Evolutionary conservation across 2,888 invertebrate genomes (phyloP).

Genomic region (Acleris sparsana): DNA sequence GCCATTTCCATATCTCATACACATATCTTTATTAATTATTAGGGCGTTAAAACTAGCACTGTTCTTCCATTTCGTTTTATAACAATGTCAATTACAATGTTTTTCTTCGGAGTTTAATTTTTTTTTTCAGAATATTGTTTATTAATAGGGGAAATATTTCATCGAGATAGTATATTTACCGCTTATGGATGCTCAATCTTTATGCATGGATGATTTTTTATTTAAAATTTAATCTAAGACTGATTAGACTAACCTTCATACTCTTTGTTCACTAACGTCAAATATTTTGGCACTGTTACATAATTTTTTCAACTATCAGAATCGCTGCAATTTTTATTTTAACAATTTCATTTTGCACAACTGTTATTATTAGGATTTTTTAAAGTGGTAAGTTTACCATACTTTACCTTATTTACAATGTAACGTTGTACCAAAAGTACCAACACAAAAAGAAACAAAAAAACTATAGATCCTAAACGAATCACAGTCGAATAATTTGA

Average conservation of each 20-base stretch:
- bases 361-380: no score
- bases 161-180: conserved; percentile 33
- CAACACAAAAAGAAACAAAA: no score
- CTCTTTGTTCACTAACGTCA: conserved; percentile 16
- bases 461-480: no score
- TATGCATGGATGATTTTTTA: conserved; percentile 44
- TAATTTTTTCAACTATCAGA: background rate
- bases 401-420: no score
- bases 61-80: conserved; percentile 49
- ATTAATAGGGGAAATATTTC: conserved; percentile 33
- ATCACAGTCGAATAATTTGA: no score
- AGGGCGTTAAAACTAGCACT: conserved; percentile 43
- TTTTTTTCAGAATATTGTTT: conserved; percentile 35
- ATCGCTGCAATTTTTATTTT: conserved; percentile 6
- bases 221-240: conserved; percentile 74
- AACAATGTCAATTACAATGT: conserved; percentile 45
- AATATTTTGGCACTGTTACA: conserved; percentile 5
- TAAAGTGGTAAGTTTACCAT: no score
- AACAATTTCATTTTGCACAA: no score
- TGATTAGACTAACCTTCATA: conserved; percentile 71
- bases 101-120: conserved; percentile 38
- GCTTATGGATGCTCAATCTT: conserved; percentile 65
- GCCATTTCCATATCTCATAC: conserved; percentile 55
- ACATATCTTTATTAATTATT: conserved; percentile 43
- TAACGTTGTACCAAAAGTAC: no score